These are phyloP conservation scores for Trachelus iudaicus DNA, from an alignment of 2,888 invertebrate genomes.

Conservation along the genomic window DNA sequence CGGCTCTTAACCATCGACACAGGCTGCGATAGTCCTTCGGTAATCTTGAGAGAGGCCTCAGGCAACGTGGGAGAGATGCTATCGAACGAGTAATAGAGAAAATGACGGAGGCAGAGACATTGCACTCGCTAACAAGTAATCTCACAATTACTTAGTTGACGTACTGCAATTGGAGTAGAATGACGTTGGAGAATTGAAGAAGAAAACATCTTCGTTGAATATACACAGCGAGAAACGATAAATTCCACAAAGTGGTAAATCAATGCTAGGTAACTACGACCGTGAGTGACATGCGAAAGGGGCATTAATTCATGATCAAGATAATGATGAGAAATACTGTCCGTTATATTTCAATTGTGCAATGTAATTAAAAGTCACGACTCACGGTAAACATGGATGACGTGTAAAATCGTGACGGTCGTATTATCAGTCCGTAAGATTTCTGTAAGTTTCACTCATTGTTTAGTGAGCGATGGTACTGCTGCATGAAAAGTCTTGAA, in stretches of 20 bases:
- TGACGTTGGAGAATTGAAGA: not conserved
- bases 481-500: not conserved
- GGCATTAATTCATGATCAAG: constrained; percentile 10
- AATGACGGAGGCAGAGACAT: not conserved
- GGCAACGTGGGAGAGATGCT: not conserved
- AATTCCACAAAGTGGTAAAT: not conserved
- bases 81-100: not conserved
- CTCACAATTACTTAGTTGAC: not conserved
- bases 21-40: not conserved
- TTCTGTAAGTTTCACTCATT: not conserved
- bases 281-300: constrained; percentile 22
- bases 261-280: constrained; percentile 1
- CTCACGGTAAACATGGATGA: not conserved
- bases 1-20: not conserved
- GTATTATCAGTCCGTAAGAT: not conserved
- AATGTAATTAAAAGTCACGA: constrained; percentile 9
- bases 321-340: constrained; percentile 9
- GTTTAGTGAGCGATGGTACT: not conserved
- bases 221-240: not conserved
- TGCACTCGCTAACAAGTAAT: not conserved
- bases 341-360: constrained; percentile 21
- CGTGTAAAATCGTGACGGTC: not conserved
- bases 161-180: not conserved
- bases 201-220: not conserved
- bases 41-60: not conserved